These are phyloP conservation scores for Sebastes hubbsi DNA, from an alignment of 2,797 vertebrate species.

Conservation along the genomic window DNA sequence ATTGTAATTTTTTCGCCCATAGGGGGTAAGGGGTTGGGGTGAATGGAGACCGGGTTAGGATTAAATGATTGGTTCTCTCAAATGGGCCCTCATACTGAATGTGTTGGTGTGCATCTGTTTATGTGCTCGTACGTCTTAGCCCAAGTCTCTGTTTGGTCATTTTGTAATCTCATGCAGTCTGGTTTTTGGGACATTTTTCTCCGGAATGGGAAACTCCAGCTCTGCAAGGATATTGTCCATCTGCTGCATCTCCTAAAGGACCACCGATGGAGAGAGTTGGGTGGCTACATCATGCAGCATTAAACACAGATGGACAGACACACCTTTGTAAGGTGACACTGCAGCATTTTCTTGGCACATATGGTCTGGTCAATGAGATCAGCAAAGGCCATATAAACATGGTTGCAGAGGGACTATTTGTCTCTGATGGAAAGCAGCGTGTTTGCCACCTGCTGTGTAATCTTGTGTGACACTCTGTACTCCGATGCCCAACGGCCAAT, in stretches of 20 bases:
- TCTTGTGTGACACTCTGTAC: slow-evolving; percentile 66
- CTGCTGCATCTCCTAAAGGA: slow-evolving; percentile 80
- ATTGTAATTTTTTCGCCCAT: not conserved
- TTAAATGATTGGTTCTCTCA: not conserved
- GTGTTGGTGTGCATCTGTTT: not conserved
- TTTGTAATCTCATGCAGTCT: slow-evolving; percentile 61
- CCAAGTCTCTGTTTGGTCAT: slow-evolving; percentile 69
- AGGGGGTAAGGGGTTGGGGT: too few species aligned
- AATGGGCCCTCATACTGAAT: not conserved
- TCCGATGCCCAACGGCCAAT: slow-evolving; percentile 71
- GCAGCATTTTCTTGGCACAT: slow-evolving; percentile 73
- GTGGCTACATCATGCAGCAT: slow-evolving; percentile 8
- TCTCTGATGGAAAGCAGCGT: slow-evolving; percentile 65
- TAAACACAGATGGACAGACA: not conserved
- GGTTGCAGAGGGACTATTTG: slow-evolving; percentile 72
- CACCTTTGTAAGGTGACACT: slow-evolving; percentile 71
- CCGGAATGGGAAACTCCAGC: slow-evolving; percentile 72
- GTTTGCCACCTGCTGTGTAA: slow-evolving; percentile 69
- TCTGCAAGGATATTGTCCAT: slow-evolving; percentile 75
- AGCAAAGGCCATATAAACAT: slow-evolving; percentile 74
- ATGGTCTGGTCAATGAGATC: slow-evolving; percentile 56
- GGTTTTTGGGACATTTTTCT: slow-evolving; percentile 77
- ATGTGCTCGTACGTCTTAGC: slow-evolving; percentile 51
- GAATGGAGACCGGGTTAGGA: not conserved
- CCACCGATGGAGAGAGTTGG: slow-evolving; percentile 16